Conservation (phyloP, 2,113 vertebrate species). For the Carlito syrichta region DNA sequence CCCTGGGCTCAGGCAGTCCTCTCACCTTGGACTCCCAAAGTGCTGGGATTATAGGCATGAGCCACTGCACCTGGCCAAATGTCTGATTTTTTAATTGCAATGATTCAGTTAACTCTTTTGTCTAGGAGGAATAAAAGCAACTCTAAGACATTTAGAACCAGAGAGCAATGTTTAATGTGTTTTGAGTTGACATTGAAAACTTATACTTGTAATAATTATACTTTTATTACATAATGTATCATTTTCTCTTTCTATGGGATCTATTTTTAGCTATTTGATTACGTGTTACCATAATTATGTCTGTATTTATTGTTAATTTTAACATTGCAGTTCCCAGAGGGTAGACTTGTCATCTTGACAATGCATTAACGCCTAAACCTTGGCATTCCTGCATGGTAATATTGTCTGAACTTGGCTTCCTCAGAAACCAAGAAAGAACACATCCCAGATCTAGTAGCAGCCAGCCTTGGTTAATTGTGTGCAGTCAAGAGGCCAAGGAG, state of each 20-base stretch:
- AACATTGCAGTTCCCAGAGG: background rate
- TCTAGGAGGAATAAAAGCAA: background rate
- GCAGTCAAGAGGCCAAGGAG: background rate
- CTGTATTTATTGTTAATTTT: constrained; percentile 42
- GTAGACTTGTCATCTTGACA: background rate
- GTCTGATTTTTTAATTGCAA: constrained; percentile 50
- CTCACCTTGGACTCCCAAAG: too few relatives aligned
- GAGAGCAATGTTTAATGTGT: constrained; percentile 8
- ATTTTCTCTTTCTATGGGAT: constrained; percentile 41
- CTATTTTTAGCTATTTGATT: constrained; percentile 42
- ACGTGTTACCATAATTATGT: background rate
- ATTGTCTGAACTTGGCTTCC: background rate
- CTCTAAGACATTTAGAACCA: background rate
- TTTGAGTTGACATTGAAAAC: background rate
- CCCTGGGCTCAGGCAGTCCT: too few relatives aligned
- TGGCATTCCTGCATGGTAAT: background rate
- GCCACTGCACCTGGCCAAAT: too few relatives aligned
- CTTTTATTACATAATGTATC: background rate
- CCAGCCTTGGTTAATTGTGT: background rate
- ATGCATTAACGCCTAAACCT: background rate
- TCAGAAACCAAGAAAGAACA: background rate
- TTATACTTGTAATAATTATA: background rate
- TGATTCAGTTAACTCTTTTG: constrained; percentile 11
- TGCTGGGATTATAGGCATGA: too few relatives aligned
- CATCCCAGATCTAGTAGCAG: background rate